A percentile compares a stretch with the other conserved stretches of the same genome.
phyloP scores from a whole-genome alignment of 2,797 vertebrate species.

The Chelon labrosus region DNA sequence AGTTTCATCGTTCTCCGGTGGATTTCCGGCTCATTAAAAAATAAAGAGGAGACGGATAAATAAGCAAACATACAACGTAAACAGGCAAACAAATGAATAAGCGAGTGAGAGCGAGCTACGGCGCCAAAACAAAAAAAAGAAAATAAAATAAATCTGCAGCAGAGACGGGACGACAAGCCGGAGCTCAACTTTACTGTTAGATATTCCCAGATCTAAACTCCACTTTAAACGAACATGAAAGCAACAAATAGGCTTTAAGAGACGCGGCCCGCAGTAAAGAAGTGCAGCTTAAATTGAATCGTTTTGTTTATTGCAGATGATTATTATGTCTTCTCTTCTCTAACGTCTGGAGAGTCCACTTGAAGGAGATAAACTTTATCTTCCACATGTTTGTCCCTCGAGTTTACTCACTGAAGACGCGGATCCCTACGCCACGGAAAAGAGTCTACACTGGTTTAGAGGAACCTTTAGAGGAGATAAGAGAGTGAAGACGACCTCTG shows the following conservation, averaged over 20 bases:
- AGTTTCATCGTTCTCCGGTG: slow-evolving; percentile 83
- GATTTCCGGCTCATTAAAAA: slow-evolving; percentile 84
- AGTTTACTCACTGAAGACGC: too few species aligned
- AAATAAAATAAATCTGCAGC: slow-evolving; percentile 39
- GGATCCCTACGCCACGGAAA: too few species aligned
- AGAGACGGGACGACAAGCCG: slow-evolving; percentile 49
- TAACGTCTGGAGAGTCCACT: too few species aligned
- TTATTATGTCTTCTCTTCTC: too few species aligned
- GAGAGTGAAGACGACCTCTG: too few species aligned
- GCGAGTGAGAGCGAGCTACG: slow-evolving; percentile 25
- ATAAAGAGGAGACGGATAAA: slow-evolving; percentile 79
- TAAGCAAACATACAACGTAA: slow-evolving; percentile 76
- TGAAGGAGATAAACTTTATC: too few species aligned
- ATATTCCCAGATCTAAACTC: slow-evolving; percentile 57
- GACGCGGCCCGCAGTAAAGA: slow-evolving; percentile 59
- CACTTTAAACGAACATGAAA: slow-evolving; percentile 68
- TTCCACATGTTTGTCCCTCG: too few species aligned
- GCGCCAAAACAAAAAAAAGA: too few species aligned
- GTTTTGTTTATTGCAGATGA: too few species aligned
- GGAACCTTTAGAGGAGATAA: too few species aligned
- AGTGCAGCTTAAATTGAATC: too few species aligned
- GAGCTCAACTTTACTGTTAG: slow-evolving; percentile 59
- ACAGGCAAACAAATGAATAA: slow-evolving; percentile 82
- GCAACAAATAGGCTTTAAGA: slow-evolving; percentile 64
- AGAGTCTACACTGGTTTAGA: too few species aligned